Conservation (phyloP, 2,888 invertebrate genomes). For the Mamestra brassicae region DNA sequence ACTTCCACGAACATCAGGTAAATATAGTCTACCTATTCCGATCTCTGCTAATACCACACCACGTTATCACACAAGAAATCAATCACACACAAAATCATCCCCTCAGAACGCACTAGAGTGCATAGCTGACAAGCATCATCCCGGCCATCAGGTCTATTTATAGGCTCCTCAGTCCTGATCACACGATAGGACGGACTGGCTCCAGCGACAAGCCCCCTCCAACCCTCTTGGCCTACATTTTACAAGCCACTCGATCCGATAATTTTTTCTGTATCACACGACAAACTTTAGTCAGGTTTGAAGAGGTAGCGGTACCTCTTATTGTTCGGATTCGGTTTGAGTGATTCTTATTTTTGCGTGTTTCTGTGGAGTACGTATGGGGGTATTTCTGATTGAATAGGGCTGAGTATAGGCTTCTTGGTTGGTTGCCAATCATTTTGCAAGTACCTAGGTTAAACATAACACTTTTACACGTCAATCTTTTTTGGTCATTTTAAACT, state of each 20-base stretch:
- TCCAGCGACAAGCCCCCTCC: constrained; percentile 50
- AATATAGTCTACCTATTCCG: background rate
- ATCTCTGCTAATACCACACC: too few species aligned
- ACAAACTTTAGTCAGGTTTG: constrained; percentile 63
- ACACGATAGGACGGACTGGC: constrained; percentile 69
- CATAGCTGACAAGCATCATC: constrained; percentile 62
- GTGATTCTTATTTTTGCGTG: constrained; percentile 46
- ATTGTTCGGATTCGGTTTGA: constrained; percentile 38
- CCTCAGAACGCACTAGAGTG: constrained; percentile 33
- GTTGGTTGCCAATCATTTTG: background rate
- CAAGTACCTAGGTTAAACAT: too few species aligned
- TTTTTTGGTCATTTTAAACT: too few species aligned
- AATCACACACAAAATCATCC: constrained; percentile 4
- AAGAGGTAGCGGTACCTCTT: constrained; percentile 49
- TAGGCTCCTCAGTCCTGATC: constrained; percentile 63
- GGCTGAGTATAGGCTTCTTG: background rate
- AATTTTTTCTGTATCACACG: constrained; percentile 69
- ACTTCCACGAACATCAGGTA: background rate
- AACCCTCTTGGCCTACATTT: constrained; percentile 72
- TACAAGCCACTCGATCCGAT: constrained; percentile 66
- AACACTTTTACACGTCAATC: too few species aligned
- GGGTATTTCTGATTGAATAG: constrained; percentile 20
- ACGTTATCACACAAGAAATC: background rate
- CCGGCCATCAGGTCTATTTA: constrained; percentile 61
- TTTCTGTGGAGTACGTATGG: constrained; percentile 15